A percentile compares a stretch with the other conserved stretches of the same genome.
These are phyloP conservation scores for Triops cancriformis DNA, from an alignment of 1,140 invertebrate genomes.

Conservation along the genomic window DNA sequence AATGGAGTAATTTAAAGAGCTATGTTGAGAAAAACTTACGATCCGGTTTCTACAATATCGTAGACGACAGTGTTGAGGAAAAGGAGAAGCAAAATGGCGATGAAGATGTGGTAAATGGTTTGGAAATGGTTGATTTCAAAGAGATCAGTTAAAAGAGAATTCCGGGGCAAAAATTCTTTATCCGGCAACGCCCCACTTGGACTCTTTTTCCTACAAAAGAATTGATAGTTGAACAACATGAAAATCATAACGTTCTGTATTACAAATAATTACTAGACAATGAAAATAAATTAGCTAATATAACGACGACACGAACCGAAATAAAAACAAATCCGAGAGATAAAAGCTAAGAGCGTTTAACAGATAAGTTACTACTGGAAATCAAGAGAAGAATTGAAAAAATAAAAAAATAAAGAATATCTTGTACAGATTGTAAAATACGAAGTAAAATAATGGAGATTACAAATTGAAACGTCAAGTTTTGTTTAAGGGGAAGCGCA, in stretches of 20 bases:
- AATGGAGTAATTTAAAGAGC: neutral
- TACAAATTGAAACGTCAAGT: too few relatives aligned
- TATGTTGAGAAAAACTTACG: conserved; percentile 47
- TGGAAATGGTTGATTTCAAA: conserved; percentile 67
- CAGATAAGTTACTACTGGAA: neutral
- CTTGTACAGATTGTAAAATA: too few relatives aligned
- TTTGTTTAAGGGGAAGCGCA: too few relatives aligned
- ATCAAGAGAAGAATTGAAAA: neutral
- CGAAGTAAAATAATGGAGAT: too few relatives aligned
- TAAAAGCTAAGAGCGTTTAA: too few relatives aligned
- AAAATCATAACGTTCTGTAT: too few relatives aligned
- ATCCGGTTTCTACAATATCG: conserved; percentile 62
- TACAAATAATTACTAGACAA: too few relatives aligned
- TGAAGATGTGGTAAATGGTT: conserved; percentile 75
- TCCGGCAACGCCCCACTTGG: conserved; percentile 42
- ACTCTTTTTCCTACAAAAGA: conserved; percentile 34
- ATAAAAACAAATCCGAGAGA: too few relatives aligned
- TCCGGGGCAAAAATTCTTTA: conserved; percentile 57
- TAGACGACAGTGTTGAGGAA: conserved; percentile 59
- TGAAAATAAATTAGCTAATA: too few relatives aligned
- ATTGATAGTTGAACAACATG: too few relatives aligned
- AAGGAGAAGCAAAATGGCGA: conserved; percentile 65
- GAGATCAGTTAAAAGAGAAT: conserved; percentile 67
- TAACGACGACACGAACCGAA: too few relatives aligned
- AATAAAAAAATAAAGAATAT: too few relatives aligned